Base-by-base conservation (phyloP, 1,140 invertebrate species). In the Hydropsyche tenuis region DNA sequence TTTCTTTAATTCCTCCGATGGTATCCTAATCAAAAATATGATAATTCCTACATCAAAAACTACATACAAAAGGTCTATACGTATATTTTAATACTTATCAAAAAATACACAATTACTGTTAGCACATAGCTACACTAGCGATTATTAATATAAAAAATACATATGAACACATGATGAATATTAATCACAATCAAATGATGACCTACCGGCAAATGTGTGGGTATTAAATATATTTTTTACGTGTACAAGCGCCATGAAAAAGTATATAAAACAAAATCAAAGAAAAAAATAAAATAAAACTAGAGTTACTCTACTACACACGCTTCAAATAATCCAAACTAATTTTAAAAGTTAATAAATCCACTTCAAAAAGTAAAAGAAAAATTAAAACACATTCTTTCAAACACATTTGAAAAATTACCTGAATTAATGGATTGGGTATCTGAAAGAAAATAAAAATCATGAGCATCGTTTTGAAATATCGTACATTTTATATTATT, bases 371-470 rank as follows among this genome's bases (percentile, higher is more conserved):
- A 56, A 11, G 3, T 14, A 6, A 43, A 12, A 65, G 30, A n/a
- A 43, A 65, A 65, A 45, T 3, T 60, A 4, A 60, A 48, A 60
- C 56, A 45, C 18, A 43, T 65, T 45, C 7, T 42, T 43, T 65
- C 30, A 42, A 65, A 65, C 63, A 65, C 63, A 63, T 37, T 43
- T 37, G 42, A 65, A 43, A 65, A 16, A 37, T 70, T 70, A 70
- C 68, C 68, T 70, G 68, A 70, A 70, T 70, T 70, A 18, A 70
- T 70, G 48, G 68, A 70, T 70, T 70, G 68, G 22, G 68, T 46
- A 70, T 70, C 68, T 70, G 68, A 70, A 70, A 70, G 68, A 70
- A 70, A 70, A 56, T 56, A 70, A 70, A 70, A 70, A 56, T 27
- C 25, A 70, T 70, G 11, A 70, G 68, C 51, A 48, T 23, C 20